Evolutionary conservation across 2,113 vertebrate species (phyloP), one percentile per base, ranked within the genome.

Genomic region (Gadus macrocephalus): DNA sequence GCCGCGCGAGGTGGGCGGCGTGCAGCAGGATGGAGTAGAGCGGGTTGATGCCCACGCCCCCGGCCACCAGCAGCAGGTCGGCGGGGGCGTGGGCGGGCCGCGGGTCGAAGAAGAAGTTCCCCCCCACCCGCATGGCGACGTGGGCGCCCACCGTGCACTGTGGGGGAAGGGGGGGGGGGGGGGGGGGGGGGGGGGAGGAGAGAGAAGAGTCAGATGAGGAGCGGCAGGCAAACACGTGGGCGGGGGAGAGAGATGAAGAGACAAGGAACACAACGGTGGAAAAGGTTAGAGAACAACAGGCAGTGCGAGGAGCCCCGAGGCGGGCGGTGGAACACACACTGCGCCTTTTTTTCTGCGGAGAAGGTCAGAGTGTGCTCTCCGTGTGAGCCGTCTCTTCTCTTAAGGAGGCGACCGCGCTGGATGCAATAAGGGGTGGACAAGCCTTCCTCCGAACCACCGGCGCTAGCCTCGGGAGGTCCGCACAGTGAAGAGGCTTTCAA

Each of bases 31-130:
- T 95, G 76, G 97, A 98, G 86, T 95, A 94, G 75, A 99, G 89
- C 3, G 97, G 97, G 86, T 98, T 98, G 87, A 98, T 98, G 65
- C 96, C 96, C 0, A 98, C 95, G 7, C 96, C 96, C 8, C 97
- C 97, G 3, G 95, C 96, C 70, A 99, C 93, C 81, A 99, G 83
- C 74, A 98, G 88, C 28, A 98, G 82, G 77, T 96, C 93, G 80
- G 94, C 84, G 2, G 91, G 79, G 11, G 90, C 79, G 28, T 95
- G 94, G 35, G 87, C 82, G 17, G 94, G 94, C 16, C 89, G 86
- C 22, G 95, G 96, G 90, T 97, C 92, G 80, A 95, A 97, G 90
- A 91, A 98, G 92, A 99, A 98, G 82, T 98, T 92, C 38, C 97
- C 96, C 4, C 97, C 96, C 38, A 95, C 94, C 76, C 96, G 90